These are phyloP conservation scores for Stenichneumon culpator DNA, from an alignment of 2,888 invertebrate genomes.

Conservation along the genomic window DNA sequence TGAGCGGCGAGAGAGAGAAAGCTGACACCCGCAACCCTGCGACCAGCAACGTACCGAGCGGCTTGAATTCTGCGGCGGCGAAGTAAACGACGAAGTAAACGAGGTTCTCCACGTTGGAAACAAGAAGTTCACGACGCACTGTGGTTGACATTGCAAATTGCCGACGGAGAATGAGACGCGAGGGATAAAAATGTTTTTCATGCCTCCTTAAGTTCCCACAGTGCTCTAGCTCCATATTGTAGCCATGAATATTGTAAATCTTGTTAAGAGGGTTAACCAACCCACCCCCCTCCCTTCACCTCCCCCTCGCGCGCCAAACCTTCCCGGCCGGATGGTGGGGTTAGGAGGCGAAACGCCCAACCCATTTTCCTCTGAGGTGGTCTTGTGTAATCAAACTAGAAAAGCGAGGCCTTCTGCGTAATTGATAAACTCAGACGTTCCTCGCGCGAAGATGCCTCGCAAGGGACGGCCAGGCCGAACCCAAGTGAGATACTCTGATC, in stretches of 20 bases:
- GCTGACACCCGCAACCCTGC: slow-evolving; percentile 2
- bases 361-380: background rate
- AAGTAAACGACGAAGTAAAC: slow-evolving; percentile 34
- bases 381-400: background rate
- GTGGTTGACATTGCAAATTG: slow-evolving; percentile 55
- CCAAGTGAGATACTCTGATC: too few species aligned
- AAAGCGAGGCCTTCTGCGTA: background rate
- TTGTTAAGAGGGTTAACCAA: background rate
- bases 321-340: too few species aligned
- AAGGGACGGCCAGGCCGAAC: too few species aligned
- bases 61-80: slow-evolving; percentile 49
- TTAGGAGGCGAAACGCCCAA: background rate
- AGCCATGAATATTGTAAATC: background rate
- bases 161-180: background rate
- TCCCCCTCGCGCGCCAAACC: too few species aligned
- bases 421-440: background rate
- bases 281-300: too few species aligned
- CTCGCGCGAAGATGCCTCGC: background rate
- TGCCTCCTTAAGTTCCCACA: background rate
- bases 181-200: background rate
- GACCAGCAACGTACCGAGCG: slow-evolving; percentile 3
- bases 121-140: slow-evolving; percentile 21
- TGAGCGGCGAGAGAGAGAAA: background rate
- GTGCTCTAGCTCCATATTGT: background rate
- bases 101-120: background rate